Evolutionary conservation across 2,113 vertebrate species (phyloP), one percentile per base, ranked within the genome.

Genomic region (Antigone vipio): DNA sequence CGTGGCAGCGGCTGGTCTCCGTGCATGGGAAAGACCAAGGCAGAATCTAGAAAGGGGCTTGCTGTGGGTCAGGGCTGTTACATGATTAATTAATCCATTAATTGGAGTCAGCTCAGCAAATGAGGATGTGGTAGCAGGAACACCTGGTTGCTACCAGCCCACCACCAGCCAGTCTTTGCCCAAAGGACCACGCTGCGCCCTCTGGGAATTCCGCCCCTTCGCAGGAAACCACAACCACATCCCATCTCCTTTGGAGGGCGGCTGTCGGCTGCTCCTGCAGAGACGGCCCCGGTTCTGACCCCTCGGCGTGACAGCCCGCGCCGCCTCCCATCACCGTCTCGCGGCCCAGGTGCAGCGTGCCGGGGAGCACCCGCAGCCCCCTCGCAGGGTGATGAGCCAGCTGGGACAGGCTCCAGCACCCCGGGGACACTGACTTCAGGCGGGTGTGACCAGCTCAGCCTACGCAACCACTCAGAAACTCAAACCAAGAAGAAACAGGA

Each of bases 401-500:
- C 42, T 2, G 9, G 22, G 56, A 44, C 40, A 9, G 44, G 38
- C 73, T 44, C n/a, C 78, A 24, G 62, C 79, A 13, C 22, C 35
- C 29, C 0, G 0, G 24, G 58, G 49, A 53, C 34, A 3, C 30
- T 0, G 2, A 7, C 67, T 64, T 11, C 9, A 60, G 45, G 40
- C 68, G 47, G n/a, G 1, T 23, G 74, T 22, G 87, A 34, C 27
- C 34, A 13, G 52, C 63, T 27, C 85, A 64, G 34, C 68, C 72
- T 4, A 0, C 0, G 0, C 26, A 63, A 15, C 40, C 29, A 0
- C 73, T 35, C 35, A 5, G 30, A 44, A 64, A 30, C 60, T 30
- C 64, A 47, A 7, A 0, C 20, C 38, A 3, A 9, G 55, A 18
- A 42, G 72, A 35, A 35, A 24, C 0, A 4, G 40, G 38, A 76